Base-by-base conservation (phyloP, 2,888 invertebrate genomes). In the Drosophila picticornis region DNA sequence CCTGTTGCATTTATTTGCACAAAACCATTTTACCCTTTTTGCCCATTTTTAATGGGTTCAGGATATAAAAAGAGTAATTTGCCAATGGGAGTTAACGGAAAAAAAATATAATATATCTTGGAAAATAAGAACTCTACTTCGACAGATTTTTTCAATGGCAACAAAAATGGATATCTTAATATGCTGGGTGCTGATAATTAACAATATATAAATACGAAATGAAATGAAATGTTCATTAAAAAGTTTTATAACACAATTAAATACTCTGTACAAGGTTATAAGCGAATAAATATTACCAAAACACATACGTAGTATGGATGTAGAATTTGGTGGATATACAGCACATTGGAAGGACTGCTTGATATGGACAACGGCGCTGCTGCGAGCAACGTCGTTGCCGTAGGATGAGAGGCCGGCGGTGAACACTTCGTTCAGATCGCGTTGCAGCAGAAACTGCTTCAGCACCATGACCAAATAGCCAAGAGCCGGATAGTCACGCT, bases 351-450 rank as follows among this genome's bases (percentile, higher is more conserved):
- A 99, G 72, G 99, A 98, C 94, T 97, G 96, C 93, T 97, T 97
- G n/a, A 97, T 96, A 27, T 91, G 91, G 3, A 22, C 22, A 13
- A 68, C 38, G 29, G 93, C 98, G 91, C 98, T 99, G 93, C 98
- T 98, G 84, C 98, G 96, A 9, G 99, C 99, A 92, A 99, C 98
- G 93, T 99, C 99, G 94, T 99, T 99, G 78, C 96, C 98, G 19
- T 99, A 99, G 70, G 99, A 99, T 84, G 99, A 98, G 94, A 99
- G 98, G 93, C 99, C 99, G 77, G 99, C 93, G 80, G 98, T 99
- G 94, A 99, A 99, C 91, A 99, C 99, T 95, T 99, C 99, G 94
- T 99, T 99, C 91, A 99, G 95, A 94, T 99, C 98, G 91, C 99
- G 96, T 94, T 99, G 98, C 81, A 98, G 95, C 81, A 99, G 96